Evolutionary conservation across 2,113 vertebrate genomes (phyloP).

Genomic region (Hiodon tergisus): DNA sequence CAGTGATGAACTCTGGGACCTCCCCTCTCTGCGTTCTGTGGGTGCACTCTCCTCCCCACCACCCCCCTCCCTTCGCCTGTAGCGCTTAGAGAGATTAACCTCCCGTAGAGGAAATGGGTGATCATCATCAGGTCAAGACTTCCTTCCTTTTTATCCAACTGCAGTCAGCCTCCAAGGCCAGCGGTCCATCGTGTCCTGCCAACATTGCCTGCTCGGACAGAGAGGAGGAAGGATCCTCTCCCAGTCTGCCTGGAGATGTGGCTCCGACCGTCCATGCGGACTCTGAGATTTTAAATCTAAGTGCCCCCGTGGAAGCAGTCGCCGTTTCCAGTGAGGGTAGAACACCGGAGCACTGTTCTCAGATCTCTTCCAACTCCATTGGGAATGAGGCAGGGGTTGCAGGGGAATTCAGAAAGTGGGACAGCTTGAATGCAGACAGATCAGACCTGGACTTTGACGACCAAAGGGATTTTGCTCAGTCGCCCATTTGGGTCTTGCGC

Average conservation of each 20-base stretch:
- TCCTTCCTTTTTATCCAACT: conserved; percentile 58
- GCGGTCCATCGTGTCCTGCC: conserved; percentile 27
- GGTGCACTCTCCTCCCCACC: background rate
- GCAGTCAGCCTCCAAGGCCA: conserved; percentile 45
- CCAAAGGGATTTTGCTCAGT: background rate
- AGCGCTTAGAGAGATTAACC: conserved; percentile 29
- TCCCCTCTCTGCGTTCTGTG: conserved; percentile 4
- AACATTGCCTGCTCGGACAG: conserved; percentile 21
- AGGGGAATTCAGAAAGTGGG: conserved; percentile 8
- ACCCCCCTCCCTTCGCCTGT: conserved; percentile 12
- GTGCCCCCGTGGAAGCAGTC: background rate
- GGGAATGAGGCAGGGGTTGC: background rate
- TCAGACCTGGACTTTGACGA: background rate
- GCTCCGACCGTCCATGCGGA: background rate
- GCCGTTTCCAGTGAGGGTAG: background rate
- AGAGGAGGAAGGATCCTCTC: conserved; percentile 26
- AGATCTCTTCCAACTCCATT: background rate
- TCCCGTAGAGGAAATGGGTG: conserved; percentile 52
- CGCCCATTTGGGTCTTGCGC: conserved; percentile 23
- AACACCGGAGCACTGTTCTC: background rate
- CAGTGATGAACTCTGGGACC: conserved; percentile 28
- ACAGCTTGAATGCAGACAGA: conserved; percentile 14
- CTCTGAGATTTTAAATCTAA: background rate
- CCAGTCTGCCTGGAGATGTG: conserved; percentile 22
- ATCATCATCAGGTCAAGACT: conserved; percentile 56